Evolutionary conservation across 1,140 invertebrate species (phyloP).

Genomic region (Saccostrea echinata): DNA sequence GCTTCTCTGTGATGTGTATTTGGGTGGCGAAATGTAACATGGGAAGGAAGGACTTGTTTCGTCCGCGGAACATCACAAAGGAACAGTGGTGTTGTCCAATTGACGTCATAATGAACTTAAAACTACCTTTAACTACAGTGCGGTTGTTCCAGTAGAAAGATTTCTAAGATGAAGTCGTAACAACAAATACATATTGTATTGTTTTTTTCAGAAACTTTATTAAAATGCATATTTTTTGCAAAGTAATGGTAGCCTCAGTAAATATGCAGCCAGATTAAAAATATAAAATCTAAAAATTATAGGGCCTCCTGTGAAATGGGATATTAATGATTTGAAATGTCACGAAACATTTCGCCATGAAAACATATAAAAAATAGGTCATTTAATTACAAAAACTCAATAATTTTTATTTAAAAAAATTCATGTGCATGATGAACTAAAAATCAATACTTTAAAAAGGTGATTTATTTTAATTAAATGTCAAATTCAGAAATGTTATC

Average conservation of each 20-base stretch:
- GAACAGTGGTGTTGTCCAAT: slow-evolving; percentile 1
- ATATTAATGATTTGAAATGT: too few species aligned
- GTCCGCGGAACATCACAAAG: slow-evolving; percentile 16
- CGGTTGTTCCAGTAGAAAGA: background rate
- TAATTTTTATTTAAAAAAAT: too few species aligned
- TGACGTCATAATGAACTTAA: slow-evolving; percentile 34
- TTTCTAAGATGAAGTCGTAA: background rate
- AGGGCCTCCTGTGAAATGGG: too few species aligned
- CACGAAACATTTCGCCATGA: too few species aligned
- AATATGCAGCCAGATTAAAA: background rate
- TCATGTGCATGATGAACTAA: too few species aligned
- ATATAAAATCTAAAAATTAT: background rate
- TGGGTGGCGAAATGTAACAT: slow-evolving; percentile 14
- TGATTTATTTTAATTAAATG: too few species aligned
- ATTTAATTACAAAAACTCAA: too few species aligned
- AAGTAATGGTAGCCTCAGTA: background rate
- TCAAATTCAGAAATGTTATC: too few species aligned
- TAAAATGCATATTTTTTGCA: background rate
- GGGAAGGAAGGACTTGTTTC: slow-evolving; percentile 21
- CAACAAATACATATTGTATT: background rate
- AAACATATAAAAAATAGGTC: too few species aligned
- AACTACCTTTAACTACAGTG: background rate
- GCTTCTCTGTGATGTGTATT: slow-evolving; percentile 25
- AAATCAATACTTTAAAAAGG: too few species aligned
- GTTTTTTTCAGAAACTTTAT: background rate